phyloP scores from a whole-genome alignment of 2,888 invertebrate genomes.

The Mesorhabditis belari region DNA sequence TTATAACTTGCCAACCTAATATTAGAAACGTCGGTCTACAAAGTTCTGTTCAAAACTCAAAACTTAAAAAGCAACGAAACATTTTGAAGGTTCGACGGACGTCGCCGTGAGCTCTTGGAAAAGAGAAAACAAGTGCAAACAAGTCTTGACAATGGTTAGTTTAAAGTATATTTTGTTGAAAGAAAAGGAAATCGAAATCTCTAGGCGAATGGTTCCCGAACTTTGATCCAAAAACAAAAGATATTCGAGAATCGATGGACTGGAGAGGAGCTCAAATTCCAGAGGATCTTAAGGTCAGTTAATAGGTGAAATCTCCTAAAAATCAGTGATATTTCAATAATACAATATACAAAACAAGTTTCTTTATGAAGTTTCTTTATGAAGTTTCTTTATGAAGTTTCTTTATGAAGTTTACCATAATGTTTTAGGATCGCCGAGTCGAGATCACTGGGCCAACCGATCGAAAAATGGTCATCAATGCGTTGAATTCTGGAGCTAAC shows the following conservation, averaged over 20 bases:
- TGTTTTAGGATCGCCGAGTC: conserved; percentile 47
- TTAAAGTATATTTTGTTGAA: background rate
- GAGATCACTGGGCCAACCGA: conserved; percentile 60
- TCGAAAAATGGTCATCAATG: conserved; percentile 64
- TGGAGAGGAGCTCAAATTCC: conserved; percentile 58
- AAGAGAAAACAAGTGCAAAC: conserved; percentile 37
- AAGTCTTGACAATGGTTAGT: background rate
- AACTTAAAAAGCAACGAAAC: no score
- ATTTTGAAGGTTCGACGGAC: conserved; percentile 55
- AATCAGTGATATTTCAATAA: background rate
- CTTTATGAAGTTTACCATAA: background rate
- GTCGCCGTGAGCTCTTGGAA: conserved; percentile 38
- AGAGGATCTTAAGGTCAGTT: conserved; percentile 15
- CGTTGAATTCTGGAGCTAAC: conserved; percentile 60
- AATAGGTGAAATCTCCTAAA: background rate
- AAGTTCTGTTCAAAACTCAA: no score
- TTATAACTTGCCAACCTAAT: no score
- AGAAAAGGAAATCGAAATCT: conserved; percentile 44
- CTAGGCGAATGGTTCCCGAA: conserved; percentile 53
- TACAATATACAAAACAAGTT: background rate
- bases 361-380: background rate
- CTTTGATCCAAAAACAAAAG: conserved; percentile 58
- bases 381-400: no score
- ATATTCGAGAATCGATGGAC: conserved; percentile 55
- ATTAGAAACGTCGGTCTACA: no score